Evolutionary conservation across 1,140 invertebrate genomes (phyloP).

Genomic region (Ips typographus): DNA sequence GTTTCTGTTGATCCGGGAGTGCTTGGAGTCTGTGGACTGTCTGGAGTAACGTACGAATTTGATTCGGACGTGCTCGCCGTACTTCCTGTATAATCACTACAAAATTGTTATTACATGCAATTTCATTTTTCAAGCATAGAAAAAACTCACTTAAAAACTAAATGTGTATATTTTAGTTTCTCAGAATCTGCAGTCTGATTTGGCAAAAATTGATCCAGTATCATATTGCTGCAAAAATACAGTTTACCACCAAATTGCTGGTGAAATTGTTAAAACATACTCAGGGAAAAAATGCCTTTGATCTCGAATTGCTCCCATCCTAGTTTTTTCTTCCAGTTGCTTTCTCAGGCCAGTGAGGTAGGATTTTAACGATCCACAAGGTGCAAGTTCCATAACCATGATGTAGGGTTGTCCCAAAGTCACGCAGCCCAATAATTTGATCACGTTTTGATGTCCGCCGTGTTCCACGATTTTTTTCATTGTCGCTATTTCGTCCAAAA

Average conservation of each 20-base stretch:
- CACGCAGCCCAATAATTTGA: slow-evolving; percentile 77
- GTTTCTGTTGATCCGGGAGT: slow-evolving; percentile 7
- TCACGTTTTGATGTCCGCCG: slow-evolving; percentile 72
- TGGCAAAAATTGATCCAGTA: slow-evolving; percentile 23
- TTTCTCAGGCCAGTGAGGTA: slow-evolving; percentile 48
- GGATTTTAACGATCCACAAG: slow-evolving; percentile 72
- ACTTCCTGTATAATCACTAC: slow-evolving; percentile 17
- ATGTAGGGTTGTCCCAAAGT: slow-evolving; percentile 66
- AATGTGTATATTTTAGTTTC: slow-evolving; percentile 27
- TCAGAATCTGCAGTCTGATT: not conserved
- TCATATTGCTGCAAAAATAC: slow-evolving; percentile 28
- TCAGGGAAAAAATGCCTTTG: slow-evolving; percentile 39
- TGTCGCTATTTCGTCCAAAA: slow-evolving; percentile 76
- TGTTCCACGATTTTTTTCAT: slow-evolving; percentile 70
- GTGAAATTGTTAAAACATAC: slow-evolving; percentile 23
- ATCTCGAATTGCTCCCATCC: slow-evolving; percentile 7
- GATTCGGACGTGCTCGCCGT: slow-evolving; percentile 11
- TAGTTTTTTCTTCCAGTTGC: slow-evolving; percentile 40
- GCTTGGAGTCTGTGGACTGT: slow-evolving; percentile 16
- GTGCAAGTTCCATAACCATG: slow-evolving; percentile 78
- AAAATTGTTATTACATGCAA: not conserved
- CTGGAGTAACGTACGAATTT: slow-evolving; percentile 35
- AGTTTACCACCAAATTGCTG: not conserved
- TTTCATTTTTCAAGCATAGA: not conserved
- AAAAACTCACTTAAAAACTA: slow-evolving; percentile 30